A percentile compares a stretch with the other conserved stretches of the same genome.
Evolutionary conservation across 2,888 invertebrate species (phyloP).

Genomic region (Drosophila phalerata): DNA sequence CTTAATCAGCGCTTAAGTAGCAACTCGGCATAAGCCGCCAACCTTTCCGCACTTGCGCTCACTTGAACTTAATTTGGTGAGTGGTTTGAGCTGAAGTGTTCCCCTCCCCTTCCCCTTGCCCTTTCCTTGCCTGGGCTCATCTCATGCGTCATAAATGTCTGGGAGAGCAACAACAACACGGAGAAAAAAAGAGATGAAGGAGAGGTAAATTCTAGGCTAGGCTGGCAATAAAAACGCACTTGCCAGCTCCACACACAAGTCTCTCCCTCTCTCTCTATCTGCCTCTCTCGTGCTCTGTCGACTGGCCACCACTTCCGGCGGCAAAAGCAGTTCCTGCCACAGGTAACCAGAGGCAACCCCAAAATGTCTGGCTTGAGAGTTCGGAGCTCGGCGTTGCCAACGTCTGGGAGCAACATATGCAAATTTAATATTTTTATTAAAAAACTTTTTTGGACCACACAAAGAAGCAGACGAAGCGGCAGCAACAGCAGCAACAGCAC

Average conservation of each 20-base stretch:
- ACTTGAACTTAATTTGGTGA: constrained; percentile 66
- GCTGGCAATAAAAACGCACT: constrained; percentile 68
- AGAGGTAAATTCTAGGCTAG: constrained; percentile 29
- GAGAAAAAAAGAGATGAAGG: not conserved
- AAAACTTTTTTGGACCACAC: constrained; percentile 74
- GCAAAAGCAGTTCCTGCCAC: constrained; percentile 67
- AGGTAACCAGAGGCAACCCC: constrained; percentile 74
- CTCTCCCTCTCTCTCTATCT: not conserved
- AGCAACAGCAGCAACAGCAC: constrained; percentile 18
- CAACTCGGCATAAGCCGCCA: constrained; percentile 53
- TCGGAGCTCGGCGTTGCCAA: constrained; percentile 17
- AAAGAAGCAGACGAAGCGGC: constrained; percentile 46
- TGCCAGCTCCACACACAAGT: constrained; percentile 30
- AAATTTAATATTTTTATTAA: constrained; percentile 82
- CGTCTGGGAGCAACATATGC: constrained; percentile 73
- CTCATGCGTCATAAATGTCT: constrained; percentile 49
- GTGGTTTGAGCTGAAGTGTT: constrained; percentile 50
- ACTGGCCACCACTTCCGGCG: constrained; percentile 72
- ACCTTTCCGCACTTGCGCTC: constrained; percentile 66
- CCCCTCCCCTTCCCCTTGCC: not conserved
- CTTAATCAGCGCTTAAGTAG: constrained; percentile 66
- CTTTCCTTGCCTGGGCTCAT: not conserved
- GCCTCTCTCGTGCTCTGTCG: constrained; percentile 28
- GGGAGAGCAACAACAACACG: constrained; percentile 31
- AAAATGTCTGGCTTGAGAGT: constrained; percentile 56